Base-by-base conservation (phyloP, 2,113 vertebrate genomes). In the Stegastes partitus region DNA sequence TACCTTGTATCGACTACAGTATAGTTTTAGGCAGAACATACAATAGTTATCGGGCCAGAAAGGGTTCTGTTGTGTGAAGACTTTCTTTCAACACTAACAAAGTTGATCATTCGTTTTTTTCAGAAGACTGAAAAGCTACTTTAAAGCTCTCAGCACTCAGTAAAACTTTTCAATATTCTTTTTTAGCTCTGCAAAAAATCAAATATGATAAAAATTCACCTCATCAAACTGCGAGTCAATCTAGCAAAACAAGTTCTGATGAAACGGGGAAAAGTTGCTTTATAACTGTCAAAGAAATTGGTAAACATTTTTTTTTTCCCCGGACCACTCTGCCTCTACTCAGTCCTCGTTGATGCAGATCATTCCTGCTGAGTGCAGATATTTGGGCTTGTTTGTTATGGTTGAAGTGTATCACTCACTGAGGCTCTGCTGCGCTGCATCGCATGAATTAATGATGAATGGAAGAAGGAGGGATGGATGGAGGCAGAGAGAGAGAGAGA, bases 371-470 rank as follows among this genome's bases (percentile, higher is more conserved):
- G 87, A 93, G 87, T 73, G 66, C 81, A 79, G 85, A 92, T 82
- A 86, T 91, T 84, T 91, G 82, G 63, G 76, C 85, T 87, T 89
- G 85, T 92, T 92, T 92, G 87, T 92, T 88, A 87, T 91, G 90
- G 87, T 85, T 93, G 91, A 92, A 93, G 86, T 91, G 82, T 86
- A 91, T 93, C 91, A 88, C 86, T 93, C 89, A 87, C 79, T 45
- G 75, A 88, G 71, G 77, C 87, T 83, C 62, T 84, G 76, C 90
- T 51, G 70, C 44, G 70, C 87, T 84, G 87, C 89, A 91, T 87
- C n/a, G 7, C 88, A 92, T 93, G 85, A 91, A 88, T 93, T 90
- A 92, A 92, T 91, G 88, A 93, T 92, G 91, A 94, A 70, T 21
- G 57, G 59, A 73, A 72, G 74, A 25, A 51, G 68, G 64, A 68